Conservation (phyloP, 2,113 vertebrate genomes). For the Cryptotis parvus region DNA sequence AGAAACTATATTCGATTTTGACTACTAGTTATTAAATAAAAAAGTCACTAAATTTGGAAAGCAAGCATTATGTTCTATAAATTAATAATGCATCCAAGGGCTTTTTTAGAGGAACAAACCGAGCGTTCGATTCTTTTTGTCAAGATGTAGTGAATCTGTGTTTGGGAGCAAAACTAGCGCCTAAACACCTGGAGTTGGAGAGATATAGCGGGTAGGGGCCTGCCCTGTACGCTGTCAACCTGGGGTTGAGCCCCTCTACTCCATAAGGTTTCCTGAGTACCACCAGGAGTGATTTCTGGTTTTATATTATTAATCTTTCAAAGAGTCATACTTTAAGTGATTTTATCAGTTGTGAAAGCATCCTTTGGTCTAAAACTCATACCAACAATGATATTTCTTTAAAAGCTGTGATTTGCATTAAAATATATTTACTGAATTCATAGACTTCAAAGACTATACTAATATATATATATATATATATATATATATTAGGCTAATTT, state of each 20-base stretch:
- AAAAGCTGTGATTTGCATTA: constrained; percentile 16
- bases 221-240: no score
- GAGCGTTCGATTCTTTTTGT: constrained; percentile 41
- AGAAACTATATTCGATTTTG: constrained; percentile 39
- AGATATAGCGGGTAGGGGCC: no score
- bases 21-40: background rate
- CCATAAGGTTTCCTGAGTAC: no score
- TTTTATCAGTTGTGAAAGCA: constrained; percentile 47
- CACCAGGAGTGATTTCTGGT: no score
- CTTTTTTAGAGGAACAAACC: constrained; percentile 16
- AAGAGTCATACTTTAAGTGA: constrained; percentile 7
- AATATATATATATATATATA: constrained; percentile 40
- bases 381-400: constrained; percentile 15
- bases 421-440: constrained; percentile 29
- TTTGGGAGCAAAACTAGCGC: background rate
- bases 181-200: no score
- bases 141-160: constrained; percentile 1
- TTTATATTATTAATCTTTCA: background rate
- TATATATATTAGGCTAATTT: constrained; percentile 19
- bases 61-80: background rate
- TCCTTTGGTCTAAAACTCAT: constrained; percentile 13
- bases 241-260: no score
- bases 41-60: constrained; percentile 20
- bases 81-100: constrained; percentile 27
- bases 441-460: constrained; percentile 24